These are phyloP conservation scores for Heliconius eleuchia DNA, from an alignment of 1,140 invertebrate genomes.

Conservation along the genomic window DNA sequence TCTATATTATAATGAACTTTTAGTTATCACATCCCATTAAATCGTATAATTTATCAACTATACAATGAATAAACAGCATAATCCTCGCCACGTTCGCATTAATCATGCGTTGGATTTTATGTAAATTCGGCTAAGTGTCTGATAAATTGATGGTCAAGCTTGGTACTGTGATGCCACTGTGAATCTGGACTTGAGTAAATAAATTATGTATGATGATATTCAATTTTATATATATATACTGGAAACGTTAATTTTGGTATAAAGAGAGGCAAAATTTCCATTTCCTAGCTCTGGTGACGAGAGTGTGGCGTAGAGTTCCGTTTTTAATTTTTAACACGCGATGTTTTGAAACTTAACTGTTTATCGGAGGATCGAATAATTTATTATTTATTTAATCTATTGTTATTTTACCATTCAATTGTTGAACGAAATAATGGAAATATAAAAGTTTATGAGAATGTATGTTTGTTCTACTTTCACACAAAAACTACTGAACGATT, in stretches of 20 bases:
- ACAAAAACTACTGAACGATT: too few species aligned
- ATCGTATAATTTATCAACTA: constrained; percentile 59
- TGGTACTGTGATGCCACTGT: constrained; percentile 31
- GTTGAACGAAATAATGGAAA: too few species aligned
- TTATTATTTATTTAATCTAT: too few species aligned
- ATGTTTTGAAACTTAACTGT: too few species aligned
- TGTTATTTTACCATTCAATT: too few species aligned
- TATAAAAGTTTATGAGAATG: too few species aligned
- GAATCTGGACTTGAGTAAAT: neutral
- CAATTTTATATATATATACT: neutral
- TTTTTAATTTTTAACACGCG: too few species aligned
- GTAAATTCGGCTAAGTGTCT: constrained; percentile 77
- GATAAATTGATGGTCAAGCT: constrained; percentile 77
- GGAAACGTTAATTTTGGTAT: too few species aligned
- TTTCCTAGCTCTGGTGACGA: too few species aligned
- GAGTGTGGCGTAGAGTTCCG: too few species aligned
- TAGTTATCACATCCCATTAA: constrained; percentile 37
- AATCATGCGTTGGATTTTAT: constrained; percentile 76
- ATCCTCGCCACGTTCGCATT: constrained; percentile 64
- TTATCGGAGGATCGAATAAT: too few species aligned
- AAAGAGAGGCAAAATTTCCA: neutral
- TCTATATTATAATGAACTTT: neutral
- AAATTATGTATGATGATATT: neutral
- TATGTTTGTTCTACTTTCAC: too few species aligned
- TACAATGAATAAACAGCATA: constrained; percentile 57